Evolutionary conservation across 2,888 invertebrate genomes (phyloP), one percentile per base, ranked within the genome.

Genomic region (Metalampra italica): DNA sequence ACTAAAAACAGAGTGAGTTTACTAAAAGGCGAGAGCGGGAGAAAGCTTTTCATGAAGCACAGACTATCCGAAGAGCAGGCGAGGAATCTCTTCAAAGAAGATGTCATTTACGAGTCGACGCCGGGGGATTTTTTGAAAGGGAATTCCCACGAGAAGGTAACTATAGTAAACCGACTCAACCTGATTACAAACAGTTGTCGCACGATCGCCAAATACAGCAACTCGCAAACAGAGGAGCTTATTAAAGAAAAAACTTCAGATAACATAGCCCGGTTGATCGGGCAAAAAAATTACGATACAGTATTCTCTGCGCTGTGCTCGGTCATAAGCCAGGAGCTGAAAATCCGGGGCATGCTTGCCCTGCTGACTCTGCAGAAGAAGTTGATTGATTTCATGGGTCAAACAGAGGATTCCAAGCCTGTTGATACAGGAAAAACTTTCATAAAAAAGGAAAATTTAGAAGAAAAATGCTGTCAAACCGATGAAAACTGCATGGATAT

Each of bases 231-330:
- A 8, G 46, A 49, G 3, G 49, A 56, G 0, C 49, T 54, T 11
- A 22, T 55, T 0, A 48, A 59, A 1, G 73, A 77, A 41, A 71
- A 73, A 52, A 76, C 73, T 1, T 88, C 88, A 0, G 80, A 81
- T 2, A 62, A 60, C 15, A 51, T 87, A 0, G 64, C 70, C 0
- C 65, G 64, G n/a, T 11, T 82, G 0, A 80, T 88, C 0, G 88
- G 88, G 0, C 82, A 84, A 39, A 68, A 67, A 0, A 80, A 78
- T 36, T 88, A 83, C 44, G 77, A 83, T 15, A 64, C 62, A 0
- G 49, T 86, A 0, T 72, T 87, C 1, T 64, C 72, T 7, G 76
- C 80, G 0, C 22, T 88, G 4, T 78, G 81, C 45, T 80, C 84
- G 0, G 71, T 86, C 0, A 67, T 82, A 0, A 80, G 62, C 38